Conservation (phyloP, 1,140 invertebrate genomes). For the Diorhabda carinulata region DNA sequence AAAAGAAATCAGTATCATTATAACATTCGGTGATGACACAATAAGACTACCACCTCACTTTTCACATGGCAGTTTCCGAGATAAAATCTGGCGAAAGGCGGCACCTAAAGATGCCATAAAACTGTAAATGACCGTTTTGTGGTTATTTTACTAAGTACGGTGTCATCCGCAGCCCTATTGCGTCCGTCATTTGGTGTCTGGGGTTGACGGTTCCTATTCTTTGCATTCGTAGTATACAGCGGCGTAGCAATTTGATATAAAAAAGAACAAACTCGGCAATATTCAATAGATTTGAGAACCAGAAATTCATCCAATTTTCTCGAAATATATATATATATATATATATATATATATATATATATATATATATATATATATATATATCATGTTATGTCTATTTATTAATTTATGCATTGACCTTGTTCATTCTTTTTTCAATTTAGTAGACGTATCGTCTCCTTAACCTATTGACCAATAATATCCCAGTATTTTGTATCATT, state of each 20-base stretch:
- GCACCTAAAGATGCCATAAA: slow-evolving; percentile 37
- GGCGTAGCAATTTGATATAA: neutral
- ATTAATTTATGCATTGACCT: too few relatives aligned
- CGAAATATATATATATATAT: too few relatives aligned
- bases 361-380: too few relatives aligned
- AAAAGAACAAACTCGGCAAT: too few relatives aligned
- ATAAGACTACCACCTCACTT: slow-evolving; percentile 32
- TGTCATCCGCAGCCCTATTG: slow-evolving; percentile 37
- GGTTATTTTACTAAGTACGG: slow-evolving; percentile 44
- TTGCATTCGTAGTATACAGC: slow-evolving; percentile 26
- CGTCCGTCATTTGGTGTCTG: slow-evolving; percentile 36
- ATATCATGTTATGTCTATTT: too few relatives aligned
- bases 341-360: too few relatives aligned
- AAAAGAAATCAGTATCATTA: slow-evolving; percentile 29
- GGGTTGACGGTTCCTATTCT: slow-evolving; percentile 25
- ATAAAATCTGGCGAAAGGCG: slow-evolving; percentile 39
- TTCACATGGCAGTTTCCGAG: slow-evolving; percentile 29
- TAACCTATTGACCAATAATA: too few relatives aligned
- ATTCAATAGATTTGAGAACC: too few relatives aligned
- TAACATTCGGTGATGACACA: slow-evolving; percentile 34
- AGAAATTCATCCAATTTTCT: too few relatives aligned
- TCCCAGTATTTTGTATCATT: too few relatives aligned
- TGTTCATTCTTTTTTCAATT: too few relatives aligned
- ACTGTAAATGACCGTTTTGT: slow-evolving; percentile 42
- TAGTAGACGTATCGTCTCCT: too few relatives aligned